Percentiles rank a stretch among this genome's conserved stretches.
Evolutionary conservation across 2,888 invertebrate species (phyloP).

Genomic region (Orthosia cruda): DNA sequence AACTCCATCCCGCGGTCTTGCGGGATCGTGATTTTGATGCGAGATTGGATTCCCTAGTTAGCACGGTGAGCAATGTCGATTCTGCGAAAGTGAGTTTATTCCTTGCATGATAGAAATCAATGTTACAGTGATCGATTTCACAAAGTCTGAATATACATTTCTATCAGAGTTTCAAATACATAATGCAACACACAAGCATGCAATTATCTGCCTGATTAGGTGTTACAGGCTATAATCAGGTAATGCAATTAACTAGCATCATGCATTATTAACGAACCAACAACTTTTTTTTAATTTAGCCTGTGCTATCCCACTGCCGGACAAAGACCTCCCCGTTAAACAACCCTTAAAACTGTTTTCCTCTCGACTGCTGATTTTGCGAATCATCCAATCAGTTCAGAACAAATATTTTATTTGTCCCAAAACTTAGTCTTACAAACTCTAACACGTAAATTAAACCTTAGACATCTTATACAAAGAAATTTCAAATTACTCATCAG

Average conservation of each 20-base stretch:
- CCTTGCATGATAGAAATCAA: neutral
- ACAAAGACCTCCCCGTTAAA: too few relatives aligned
- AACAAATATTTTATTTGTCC: neutral
- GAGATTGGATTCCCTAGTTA: too few relatives aligned
- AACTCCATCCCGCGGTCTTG: too few relatives aligned
- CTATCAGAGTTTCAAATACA: neutral
- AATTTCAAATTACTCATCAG: slow-evolving; percentile 75
- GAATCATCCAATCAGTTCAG: neutral
- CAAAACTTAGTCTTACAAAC: neutral
- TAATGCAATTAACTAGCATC: too few relatives aligned
- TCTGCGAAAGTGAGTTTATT: neutral
- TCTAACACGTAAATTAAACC: too few relatives aligned
- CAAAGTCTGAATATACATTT: neutral
- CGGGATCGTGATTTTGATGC: too few relatives aligned
- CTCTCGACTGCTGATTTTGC: neutral
- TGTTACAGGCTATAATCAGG: neutral
- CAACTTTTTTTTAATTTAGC: neutral
- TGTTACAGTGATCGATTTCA: neutral
- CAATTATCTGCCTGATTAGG: neutral
- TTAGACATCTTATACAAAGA: neutral
- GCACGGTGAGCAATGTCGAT: neutral
- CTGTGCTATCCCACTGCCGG: too few relatives aligned
- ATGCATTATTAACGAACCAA: neutral
- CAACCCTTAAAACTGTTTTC: too few relatives aligned
- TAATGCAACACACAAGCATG: neutral